These are phyloP conservation scores for Prenolepis imparis DNA, from an alignment of 2,888 invertebrate species.

Conservation along the genomic window DNA sequence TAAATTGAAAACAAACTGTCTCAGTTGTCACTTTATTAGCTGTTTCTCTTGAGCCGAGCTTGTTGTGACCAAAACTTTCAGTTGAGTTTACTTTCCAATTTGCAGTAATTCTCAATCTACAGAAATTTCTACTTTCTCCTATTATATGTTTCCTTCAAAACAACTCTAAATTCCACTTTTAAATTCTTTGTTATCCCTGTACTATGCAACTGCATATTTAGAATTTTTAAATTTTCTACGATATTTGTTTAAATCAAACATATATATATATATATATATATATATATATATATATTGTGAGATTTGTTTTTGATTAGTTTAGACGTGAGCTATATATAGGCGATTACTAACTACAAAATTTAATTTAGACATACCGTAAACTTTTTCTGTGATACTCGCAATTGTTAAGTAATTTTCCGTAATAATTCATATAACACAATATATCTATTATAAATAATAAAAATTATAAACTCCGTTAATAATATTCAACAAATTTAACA, in stretches of 20 bases:
- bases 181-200: neutral
- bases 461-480: slow-evolving; percentile 15
- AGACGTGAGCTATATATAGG: neutral
- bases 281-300: neutral
- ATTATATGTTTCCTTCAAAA: neutral
- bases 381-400: neutral
- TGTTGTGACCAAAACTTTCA: neutral
- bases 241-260: slow-evolving; percentile 2
- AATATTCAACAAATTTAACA: slow-evolving; percentile 24
- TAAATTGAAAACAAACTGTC: neutral
- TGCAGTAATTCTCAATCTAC: neutral
- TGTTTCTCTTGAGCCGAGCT: neutral
- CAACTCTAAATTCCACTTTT: neutral
- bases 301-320: neutral
- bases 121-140: neutral
- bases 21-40: slow-evolving; percentile 2
- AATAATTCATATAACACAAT: neutral
- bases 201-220: neutral
- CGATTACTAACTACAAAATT: neutral
- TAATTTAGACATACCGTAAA: neutral
- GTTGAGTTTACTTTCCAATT: slow-evolving; percentile 20
- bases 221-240: neutral
- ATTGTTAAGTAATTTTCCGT: neutral
- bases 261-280: neutral
- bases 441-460: slow-evolving; percentile 10